Base-by-base conservation (phyloP, 2,797 vertebrate species). In the Syncerus caffer region DNA sequence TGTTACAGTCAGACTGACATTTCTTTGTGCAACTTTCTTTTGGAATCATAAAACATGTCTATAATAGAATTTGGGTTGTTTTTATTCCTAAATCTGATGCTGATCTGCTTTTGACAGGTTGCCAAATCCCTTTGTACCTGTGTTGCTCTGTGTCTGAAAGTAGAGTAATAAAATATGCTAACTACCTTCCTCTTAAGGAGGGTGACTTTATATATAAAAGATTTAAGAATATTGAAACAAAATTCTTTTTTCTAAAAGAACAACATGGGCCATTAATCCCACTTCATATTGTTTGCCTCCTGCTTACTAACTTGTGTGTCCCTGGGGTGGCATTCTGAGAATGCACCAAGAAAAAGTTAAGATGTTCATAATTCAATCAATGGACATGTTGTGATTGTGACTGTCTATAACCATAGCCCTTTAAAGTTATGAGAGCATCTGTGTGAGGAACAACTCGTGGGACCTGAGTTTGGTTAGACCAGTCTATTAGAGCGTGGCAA, bases 211-310 rank as follows among this genome's bases (percentile, higher is more conserved):
- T 84, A 62, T 57, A 51, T 34, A 97, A 83, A 74, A 57, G 51
- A 34, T 60, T 93, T 89, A 93, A 84, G 34, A 45, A 84, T 93
- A 42, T 89, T 92, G 45, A 95, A 95, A 67, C 19, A 92, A 93
- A 95, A 89, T 80, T 4, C 4, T 80, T 92, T 95, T 38, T 51
- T 57, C 51, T 82, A 53, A 90, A 50, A 89, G 11, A 90, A 67
- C 38, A 78, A 12, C 13, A 34, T 50, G 9, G 60, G 1, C 21
- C 42, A 13, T 85, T 95, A 55, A 93, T 76, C 7, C 17, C 29
- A 74, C 55, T 84, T 74, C 19, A 47, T 79, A 13, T 31, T 34
- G 2, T 80, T 92, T 90, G 47, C 14, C 31, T 87, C 42, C 62
- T 92, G 57, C 58, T 90, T 34, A 93, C 62, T 95, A 95, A 87